These are phyloP conservation scores for Nasonia longicornis DNA, from an alignment of 1,140 invertebrate species.

Conservation along the genomic window DNA sequence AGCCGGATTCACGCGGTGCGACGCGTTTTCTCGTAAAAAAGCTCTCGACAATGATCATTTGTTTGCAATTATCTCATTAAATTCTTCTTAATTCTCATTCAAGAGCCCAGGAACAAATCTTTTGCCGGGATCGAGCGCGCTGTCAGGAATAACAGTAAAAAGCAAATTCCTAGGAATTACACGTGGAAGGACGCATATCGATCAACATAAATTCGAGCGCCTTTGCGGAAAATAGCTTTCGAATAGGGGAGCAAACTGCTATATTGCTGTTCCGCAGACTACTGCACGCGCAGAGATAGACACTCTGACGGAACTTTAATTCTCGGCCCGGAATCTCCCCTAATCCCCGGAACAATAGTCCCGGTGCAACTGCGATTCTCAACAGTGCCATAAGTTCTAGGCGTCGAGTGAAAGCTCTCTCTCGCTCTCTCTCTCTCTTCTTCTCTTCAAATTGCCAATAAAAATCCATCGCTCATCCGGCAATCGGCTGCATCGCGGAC, in stretches of 20 bases:
- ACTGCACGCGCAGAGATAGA: not conserved
- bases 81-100: not conserved
- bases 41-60: too few species aligned
- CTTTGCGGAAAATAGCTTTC: not conserved
- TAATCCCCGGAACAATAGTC: not conserved
- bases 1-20: not conserved
- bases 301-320: not conserved
- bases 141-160: not conserved
- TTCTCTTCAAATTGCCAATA: not conserved
- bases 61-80: too few species aligned
- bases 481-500: not conserved
- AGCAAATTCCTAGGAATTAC: not conserved
- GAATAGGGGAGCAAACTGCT: not conserved
- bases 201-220: constrained; percentile 1
- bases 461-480: constrained; percentile 12
- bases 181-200: not conserved
- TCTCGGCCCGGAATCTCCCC: not conserved
- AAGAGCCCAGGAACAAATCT: not conserved
- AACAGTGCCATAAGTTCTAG: constrained; percentile 16
- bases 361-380: not conserved
- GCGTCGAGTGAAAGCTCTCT: constrained; percentile 6
- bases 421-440: not conserved
- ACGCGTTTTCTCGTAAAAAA: not conserved
- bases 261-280: not conserved
- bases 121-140: not conserved